Evolutionary conservation across 2,113 vertebrate species (phyloP).

Genomic region (Otocyon megalotis): DNA sequence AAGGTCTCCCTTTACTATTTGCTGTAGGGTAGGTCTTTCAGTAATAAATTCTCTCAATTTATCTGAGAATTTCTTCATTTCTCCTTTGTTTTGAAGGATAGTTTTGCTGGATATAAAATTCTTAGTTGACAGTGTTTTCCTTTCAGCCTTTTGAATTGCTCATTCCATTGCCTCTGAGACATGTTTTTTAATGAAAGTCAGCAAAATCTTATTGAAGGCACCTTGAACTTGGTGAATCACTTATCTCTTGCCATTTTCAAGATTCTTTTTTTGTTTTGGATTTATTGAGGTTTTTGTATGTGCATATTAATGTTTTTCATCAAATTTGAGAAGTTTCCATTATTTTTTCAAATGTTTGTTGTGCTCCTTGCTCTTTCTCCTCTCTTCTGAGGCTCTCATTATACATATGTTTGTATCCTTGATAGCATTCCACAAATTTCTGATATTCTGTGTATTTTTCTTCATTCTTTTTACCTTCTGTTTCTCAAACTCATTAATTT

Average conservation of each 20-base stretch:
- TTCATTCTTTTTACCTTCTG: not conserved
- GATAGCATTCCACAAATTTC: not conserved
- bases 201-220: not conserved
- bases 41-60: not conserved
- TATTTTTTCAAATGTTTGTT: conserved; percentile 17
- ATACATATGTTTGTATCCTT: not conserved
- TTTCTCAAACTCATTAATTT: not conserved
- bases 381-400: not conserved
- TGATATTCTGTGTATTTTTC: not conserved
- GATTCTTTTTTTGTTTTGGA: not conserved
- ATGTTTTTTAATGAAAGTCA: not conserved
- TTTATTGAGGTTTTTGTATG: not conserved
- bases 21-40: not conserved
- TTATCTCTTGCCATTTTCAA: not conserved
- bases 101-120: not conserved
- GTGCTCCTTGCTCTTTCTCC: not conserved
- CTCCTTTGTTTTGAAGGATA: not conserved
- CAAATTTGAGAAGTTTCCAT: not conserved
- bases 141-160: not conserved
- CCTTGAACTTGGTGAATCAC: not conserved
- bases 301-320: not conserved
- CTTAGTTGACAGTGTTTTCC: not conserved
- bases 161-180: not conserved
- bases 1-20: not conserved
- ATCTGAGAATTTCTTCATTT: not conserved